Conservation (phyloP, 2,797 vertebrate species). For the Onychomys torridus region DNA sequence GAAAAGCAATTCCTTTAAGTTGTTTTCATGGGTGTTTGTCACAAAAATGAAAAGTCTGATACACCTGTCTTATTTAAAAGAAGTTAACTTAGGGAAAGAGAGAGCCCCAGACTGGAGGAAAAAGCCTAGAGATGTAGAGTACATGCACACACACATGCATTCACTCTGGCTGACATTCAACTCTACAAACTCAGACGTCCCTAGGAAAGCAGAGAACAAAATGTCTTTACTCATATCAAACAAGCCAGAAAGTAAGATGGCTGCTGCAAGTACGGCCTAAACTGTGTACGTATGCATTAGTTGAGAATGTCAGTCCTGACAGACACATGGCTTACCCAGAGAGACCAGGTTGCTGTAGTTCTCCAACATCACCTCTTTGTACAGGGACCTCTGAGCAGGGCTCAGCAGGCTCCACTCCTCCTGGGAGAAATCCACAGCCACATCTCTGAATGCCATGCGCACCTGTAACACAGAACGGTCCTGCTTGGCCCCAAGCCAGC, state of each 20-base stretch:
- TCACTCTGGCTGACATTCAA: not conserved
- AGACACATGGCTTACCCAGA: constrained; percentile 73
- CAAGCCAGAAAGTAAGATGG: constrained; percentile 8
- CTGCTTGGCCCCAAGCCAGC: not conserved
- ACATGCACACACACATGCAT: not conserved
- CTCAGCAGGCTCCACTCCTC: constrained; percentile 81
- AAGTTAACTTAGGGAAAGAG: not conserved
- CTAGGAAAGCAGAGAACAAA: not conserved
- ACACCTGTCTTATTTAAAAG: not conserved
- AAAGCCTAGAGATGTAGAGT: not conserved
- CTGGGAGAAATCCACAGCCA: constrained; percentile 82
- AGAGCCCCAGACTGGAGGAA: not conserved
- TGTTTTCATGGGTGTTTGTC: not conserved
- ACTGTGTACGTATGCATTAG: not conserved
- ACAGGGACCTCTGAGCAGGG: constrained; percentile 73
- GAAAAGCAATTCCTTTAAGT: not conserved
- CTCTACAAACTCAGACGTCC: not conserved
- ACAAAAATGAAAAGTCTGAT: not conserved
- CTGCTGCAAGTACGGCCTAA: not conserved
- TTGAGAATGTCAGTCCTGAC: rapidly evolving
- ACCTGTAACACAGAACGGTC: constrained; percentile 72
- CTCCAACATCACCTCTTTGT: constrained; percentile 84
- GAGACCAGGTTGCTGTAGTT: constrained; percentile 80
- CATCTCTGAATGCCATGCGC: constrained; percentile 81
- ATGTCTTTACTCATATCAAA: not conserved